Percentiles rank a stretch among this genome's conserved stretches.
Conservation (phyloP, 1,140 invertebrate species). For the Kradibia gibbosae region DNA sequence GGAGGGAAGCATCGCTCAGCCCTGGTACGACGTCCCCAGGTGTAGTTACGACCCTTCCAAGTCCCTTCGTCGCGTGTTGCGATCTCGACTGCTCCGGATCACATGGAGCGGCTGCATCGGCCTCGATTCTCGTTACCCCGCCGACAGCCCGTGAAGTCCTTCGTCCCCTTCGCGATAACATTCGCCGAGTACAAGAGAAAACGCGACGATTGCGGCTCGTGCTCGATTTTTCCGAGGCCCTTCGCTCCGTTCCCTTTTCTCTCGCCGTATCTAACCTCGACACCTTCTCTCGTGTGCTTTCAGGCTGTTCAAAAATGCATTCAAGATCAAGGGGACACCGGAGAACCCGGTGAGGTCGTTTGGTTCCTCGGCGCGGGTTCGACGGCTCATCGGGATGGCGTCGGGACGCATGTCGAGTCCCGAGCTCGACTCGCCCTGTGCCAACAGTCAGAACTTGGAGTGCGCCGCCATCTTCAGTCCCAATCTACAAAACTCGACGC, state of each 20-base stretch:
- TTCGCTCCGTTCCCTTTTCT: no score
- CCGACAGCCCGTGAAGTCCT: no score
- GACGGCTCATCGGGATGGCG: conserved; percentile 61
- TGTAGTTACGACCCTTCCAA: no score
- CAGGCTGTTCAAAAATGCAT: conserved; percentile 69
- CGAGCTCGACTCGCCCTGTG: conserved; percentile 52
- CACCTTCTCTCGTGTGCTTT: conserved; percentile 52
- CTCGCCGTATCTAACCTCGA: no score
- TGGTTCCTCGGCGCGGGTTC: conserved; percentile 46
- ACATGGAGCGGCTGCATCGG: no score
- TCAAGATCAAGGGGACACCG: conserved; percentile 65
- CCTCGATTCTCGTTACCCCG: no score
- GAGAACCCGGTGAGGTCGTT: conserved; percentile 44
- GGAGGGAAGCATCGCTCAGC: background rate
- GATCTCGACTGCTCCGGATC: no score
- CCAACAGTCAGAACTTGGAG: conserved; percentile 61
- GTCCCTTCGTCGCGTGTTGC: no score
- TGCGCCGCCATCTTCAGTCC: conserved; percentile 55
- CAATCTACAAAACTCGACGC: conserved; percentile 55
- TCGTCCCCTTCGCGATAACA: no score
- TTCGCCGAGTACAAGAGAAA: no score
- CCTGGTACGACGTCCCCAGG: conserved; percentile 5
- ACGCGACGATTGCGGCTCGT: no score
- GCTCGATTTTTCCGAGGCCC: no score
- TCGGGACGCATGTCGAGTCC: conserved; percentile 53